phyloP scores from a whole-genome alignment of 2,113 vertebrate genomes.

The Salvelinus fontinalis region DNA sequence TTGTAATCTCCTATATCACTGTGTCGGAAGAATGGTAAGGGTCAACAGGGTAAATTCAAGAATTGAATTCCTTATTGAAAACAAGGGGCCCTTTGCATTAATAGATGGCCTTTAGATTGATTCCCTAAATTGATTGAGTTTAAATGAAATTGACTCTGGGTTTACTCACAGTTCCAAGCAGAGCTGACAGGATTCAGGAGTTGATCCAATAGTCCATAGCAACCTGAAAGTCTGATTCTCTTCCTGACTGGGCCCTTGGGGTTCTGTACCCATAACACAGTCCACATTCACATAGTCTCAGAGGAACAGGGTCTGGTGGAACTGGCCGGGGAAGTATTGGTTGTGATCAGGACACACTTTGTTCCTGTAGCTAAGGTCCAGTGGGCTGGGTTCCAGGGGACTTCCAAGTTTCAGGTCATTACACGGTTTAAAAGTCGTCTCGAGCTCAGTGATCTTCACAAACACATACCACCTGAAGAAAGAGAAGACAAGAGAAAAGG shows the following conservation, averaged over 20 bases:
- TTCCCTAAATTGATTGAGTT: slow-evolving; percentile 14
- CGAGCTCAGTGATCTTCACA: neutral
- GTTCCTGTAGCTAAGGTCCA: neutral
- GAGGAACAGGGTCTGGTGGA: neutral
- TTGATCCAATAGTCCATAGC: slow-evolving; percentile 50
- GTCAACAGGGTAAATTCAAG: neutral
- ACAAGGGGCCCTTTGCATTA: slow-evolving; percentile 34
- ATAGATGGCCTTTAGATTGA: slow-evolving; percentile 47
- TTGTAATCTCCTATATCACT: neutral
- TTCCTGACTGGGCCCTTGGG: slow-evolving; percentile 13
- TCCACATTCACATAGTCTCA: slow-evolving; percentile 49
- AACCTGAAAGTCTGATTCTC: slow-evolving; percentile 27
- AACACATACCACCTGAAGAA: neutral
- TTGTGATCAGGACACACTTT: neutral
- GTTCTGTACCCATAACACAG: slow-evolving; percentile 21
- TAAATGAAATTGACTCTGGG: slow-evolving; percentile 28
- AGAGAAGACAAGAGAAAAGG: neutral
- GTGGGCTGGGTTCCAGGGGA: neutral
- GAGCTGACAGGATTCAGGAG: slow-evolving; percentile 33
- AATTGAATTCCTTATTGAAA: slow-evolving; percentile 14
- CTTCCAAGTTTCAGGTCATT: neutral
- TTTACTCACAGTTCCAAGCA: slow-evolving; percentile 61
- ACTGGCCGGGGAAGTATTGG: neutral
- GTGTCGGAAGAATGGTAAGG: neutral
- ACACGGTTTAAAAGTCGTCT: no score